Evolutionary conservation across 2,888 invertebrate genomes (phyloP), one percentile per base, ranked within the genome.

Genomic region (Tinea semifulvella): DNA sequence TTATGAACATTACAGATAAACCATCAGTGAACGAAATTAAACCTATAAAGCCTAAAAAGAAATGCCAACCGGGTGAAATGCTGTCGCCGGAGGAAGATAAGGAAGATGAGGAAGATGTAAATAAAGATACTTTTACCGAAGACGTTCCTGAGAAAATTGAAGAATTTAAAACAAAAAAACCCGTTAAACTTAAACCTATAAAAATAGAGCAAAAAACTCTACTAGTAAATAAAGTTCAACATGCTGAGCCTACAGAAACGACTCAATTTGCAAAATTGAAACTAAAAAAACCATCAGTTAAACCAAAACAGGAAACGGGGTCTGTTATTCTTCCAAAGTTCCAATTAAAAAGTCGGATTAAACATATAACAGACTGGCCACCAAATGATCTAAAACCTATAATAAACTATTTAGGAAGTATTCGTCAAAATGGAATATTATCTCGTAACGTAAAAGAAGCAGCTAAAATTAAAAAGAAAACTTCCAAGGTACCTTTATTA

Each of bases 371-470:
- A 36, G 86, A 87, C 45, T 90, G 85, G 76, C 86, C 89, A 11
- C 85, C 89, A 2, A 65, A 79, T 49, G 68, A 82, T 46, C 56
- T 84, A 5, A 68, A 76, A 50, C 85, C 86, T 0, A 59, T 75
- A 19, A 63, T 88, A 6, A 75, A 81, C 3, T 65, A 69, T 43
- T 62, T 89, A 47, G 84, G 84, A 47, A 83, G 84, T 38, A 54
- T 83, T 1, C 84, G 81, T 54, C 84, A 85, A 55, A 82, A 77
- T 52, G 90, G 89, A 14, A 84, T 88, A 49, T 57, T 91, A 6
- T 90, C 90, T 0, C 81, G 88, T 54, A 88, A 87, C 59, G 75
- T 86, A 8, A 84, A 88, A 61, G 90, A 90, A 68, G 89, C 89
- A 2, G 67, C 84, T 45, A 80, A 86, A 56, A 56, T 86, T 10